phyloP scores from a whole-genome alignment of 2,797 vertebrate genomes.

The Zonotrichia albicollis region DNA sequence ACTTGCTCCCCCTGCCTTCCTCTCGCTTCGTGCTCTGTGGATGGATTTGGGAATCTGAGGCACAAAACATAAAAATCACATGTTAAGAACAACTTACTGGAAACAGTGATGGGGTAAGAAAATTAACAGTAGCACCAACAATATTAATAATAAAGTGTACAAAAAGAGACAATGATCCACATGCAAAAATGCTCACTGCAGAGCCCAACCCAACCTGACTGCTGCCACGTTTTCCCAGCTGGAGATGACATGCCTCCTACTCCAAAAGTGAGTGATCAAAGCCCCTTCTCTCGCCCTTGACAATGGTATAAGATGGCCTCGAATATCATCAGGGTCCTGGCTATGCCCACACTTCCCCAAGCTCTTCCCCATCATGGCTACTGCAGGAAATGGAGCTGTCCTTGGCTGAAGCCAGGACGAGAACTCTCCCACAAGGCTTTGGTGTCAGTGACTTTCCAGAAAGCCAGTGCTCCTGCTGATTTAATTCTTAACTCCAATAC shows the following conservation, averaged over 20 bases:
- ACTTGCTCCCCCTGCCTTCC: not conserved
- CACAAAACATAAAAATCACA: rapidly evolving
- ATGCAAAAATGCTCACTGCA: not conserved
- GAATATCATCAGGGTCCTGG: rapidly evolving
- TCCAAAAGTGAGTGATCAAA: rapidly evolving
- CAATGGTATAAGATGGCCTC: too few species aligned
- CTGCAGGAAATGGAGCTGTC: not conserved
- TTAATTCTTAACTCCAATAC: not conserved
- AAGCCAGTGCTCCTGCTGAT: not conserved
- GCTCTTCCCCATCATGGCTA: rapidly evolving
- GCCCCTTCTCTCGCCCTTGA: rapidly evolving
- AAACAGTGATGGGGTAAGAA: not conserved
- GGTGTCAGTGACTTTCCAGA: not conserved
- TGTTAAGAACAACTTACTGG: not conserved
- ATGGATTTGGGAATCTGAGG: not conserved
- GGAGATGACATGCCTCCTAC: too few species aligned
- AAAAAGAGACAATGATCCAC: not conserved
- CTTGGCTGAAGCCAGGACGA: not conserved
- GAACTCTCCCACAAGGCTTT: not conserved
- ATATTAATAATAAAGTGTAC: not conserved
- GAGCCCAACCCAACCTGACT: not conserved
- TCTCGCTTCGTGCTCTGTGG: not conserved
- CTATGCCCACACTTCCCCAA: too few species aligned
- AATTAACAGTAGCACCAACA: not conserved
- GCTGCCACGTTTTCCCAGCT: rapidly evolving